Evolutionary conservation across 92 coral and sea anemone genomes (phyloP).

Genomic region (Porites evermanni): DNA sequence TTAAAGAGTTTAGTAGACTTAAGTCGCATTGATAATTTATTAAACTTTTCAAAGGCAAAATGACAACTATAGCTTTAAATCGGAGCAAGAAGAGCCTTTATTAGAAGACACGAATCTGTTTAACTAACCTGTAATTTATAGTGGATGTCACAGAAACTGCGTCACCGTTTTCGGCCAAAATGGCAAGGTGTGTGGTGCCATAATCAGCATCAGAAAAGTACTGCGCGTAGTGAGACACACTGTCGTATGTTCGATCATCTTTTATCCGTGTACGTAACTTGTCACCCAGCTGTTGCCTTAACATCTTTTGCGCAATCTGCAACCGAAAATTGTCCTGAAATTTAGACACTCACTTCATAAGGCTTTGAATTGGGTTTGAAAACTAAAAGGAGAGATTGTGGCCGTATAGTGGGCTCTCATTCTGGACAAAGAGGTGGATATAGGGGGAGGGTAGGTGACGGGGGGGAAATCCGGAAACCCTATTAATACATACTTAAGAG

Average conservation of each 20-base stretch:
- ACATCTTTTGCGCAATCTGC: conserved; percentile 61
- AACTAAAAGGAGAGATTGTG: too few relatives aligned
- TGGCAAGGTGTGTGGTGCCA: conserved; percentile 85
- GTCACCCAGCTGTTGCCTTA: conserved; percentile 57
- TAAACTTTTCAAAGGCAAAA: too few relatives aligned
- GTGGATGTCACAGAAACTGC: conserved; percentile 84
- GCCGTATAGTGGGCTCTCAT: too few relatives aligned
- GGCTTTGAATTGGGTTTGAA: too few relatives aligned
- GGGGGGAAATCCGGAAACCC: too few relatives aligned
- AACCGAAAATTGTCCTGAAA: neutral
- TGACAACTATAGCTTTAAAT: too few relatives aligned
- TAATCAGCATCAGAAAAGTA: conserved; percentile 56
- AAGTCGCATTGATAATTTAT: too few relatives aligned
- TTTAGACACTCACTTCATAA: neutral
- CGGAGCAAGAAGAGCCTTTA: too few relatives aligned
- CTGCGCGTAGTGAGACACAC: conserved; percentile 68
- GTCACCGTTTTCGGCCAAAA: conserved; percentile 77
- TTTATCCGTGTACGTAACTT: conserved; percentile 66
- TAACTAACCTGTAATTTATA: conserved; percentile 69
- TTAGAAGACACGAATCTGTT: neutral
- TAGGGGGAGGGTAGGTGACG: too few relatives aligned
- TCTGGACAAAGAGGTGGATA: too few relatives aligned
- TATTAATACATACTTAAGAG: too few relatives aligned
- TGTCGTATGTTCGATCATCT: conserved; percentile 64
- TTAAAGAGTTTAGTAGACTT: too few relatives aligned